These are phyloP conservation scores for Heliconius ethilla DNA, from an alignment of 2,888 invertebrate genomes.

Conservation along the genomic window DNA sequence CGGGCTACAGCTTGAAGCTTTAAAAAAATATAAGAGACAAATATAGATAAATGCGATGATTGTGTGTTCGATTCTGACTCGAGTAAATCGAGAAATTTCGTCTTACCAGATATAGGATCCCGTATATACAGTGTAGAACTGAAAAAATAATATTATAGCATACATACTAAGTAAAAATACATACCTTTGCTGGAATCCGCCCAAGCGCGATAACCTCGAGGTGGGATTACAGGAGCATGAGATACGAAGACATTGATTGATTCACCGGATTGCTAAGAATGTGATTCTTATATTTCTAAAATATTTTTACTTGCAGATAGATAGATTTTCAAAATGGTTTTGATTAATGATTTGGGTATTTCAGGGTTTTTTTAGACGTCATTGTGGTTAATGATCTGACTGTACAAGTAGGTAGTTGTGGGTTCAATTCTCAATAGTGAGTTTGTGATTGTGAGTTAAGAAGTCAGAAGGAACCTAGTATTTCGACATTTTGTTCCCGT, in stretches of 20 bases:
- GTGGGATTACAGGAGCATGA: constrained; percentile 52
- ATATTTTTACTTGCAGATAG: constrained; percentile 5
- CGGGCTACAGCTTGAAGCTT: no score
- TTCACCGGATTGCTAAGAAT: constrained; percentile 54
- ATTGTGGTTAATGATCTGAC: neutral
- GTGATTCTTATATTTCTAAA: constrained; percentile 43
- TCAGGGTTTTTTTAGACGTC: neutral
- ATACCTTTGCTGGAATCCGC: constrained; percentile 23
- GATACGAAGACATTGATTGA: constrained; percentile 63
- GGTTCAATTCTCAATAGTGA: neutral
- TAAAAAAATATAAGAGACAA: no score
- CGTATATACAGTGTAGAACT: no score
- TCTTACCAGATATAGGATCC: no score
- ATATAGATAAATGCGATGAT: no score
- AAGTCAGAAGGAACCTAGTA: neutral
- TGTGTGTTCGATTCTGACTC: no score
- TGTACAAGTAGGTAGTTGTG: neutral
- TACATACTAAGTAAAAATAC: neutral
- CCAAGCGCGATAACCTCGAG: constrained; percentile 36
- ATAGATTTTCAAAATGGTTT: constrained; percentile 5
- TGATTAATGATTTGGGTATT: neutral
- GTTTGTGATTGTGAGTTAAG: neutral
- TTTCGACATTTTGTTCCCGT: neutral
- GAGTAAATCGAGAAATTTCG: no score
- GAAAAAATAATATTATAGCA: neutral